A percentile compares a stretch with the other conserved stretches of the same genome.
These are phyloP conservation scores for Pecten maximus DNA, from an alignment of 2,888 invertebrate species.

Conservation along the genomic window DNA sequence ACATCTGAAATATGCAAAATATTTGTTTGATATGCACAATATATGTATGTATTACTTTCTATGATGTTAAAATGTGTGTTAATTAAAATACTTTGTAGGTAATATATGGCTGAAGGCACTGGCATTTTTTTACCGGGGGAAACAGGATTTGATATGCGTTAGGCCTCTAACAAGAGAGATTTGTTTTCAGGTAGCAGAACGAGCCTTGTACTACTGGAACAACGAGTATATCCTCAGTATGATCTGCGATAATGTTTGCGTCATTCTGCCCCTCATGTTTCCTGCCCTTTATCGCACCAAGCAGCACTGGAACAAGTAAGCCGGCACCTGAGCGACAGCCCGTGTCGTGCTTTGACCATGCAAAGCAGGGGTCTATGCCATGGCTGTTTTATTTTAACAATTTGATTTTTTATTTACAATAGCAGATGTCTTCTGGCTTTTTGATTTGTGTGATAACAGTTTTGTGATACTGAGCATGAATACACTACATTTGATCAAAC, in stretches of 20 bases:
- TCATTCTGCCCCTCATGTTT: conserved; percentile 99
- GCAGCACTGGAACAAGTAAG: conserved; percentile 98
- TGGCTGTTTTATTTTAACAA: conserved; percentile 35
- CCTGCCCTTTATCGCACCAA: conserved; percentile 98
- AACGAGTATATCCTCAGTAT: conserved; percentile 99
- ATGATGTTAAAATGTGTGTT: neutral
- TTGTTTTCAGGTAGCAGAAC: conserved; percentile 93
- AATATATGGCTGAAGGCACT: neutral
- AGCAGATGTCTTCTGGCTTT: conserved; percentile 29
- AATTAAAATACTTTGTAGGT: neutral
- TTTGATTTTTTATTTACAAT: conserved; percentile 8
- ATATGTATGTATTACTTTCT: neutral
- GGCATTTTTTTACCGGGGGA: neutral
- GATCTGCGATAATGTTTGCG: conserved; percentile 98
- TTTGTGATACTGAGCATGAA: neutral
- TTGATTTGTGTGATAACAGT: conserved; percentile 30
- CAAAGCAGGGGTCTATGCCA: neutral
- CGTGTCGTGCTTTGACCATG: neutral
- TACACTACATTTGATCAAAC: neutral
- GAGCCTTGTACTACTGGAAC: conserved; percentile 99
- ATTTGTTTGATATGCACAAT: no score
- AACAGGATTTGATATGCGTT: neutral
- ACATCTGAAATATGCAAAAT: neutral
- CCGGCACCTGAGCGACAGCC: neutral
- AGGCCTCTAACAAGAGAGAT: conserved; percentile 35